Evolutionary conservation across 2,888 invertebrate species (phyloP), one percentile per base, ranked within the genome.

Genomic region (Ceratothoa steindachneri): DNA sequence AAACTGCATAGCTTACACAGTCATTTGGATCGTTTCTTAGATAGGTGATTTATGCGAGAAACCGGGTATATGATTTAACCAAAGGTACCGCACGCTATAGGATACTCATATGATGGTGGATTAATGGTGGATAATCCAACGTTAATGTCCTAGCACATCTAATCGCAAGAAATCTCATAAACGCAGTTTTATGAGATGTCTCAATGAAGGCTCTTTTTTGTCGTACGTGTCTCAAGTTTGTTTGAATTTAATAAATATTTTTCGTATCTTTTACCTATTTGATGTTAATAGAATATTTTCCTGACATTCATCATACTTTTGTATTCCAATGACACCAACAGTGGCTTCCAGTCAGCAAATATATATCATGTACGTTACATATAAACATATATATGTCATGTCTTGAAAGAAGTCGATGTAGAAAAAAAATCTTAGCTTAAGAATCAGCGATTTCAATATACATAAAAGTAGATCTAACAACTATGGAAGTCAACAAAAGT

Each of bases 61-160:
- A 73, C 83, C 83, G 30, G 82, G 82, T 31, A 83, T 84, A 81
- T 75, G 83, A 27, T 84, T 84, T 73, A 83, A 84, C 75, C 83
- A 83, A 66, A 73, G 81, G 22, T 83, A 83, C 73, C 82, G 83
- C 79, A 82, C 82, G 55, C 80, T 74, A 71, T 82, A 82, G 81
- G 80, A 81, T 77, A 24, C 19, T 41, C 67, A 67, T 30, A 30
- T 67, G 30, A 67, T 67, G 67, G 31, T 15, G 9, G 41, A 41
- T 41, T 41, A 41, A 41, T 7, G 15, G 15, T 67, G 67, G 31
- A 7, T 3, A 3, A 52, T 69, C 28, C 22, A 69, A 52, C 22
- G 69, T 24, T 15, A 69, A 41, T 69, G 69, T 52, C 69, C 19
- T 2, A 51, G n/a, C n/a, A n/a, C n/a, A n/a, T n/a, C n/a, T n/a